A percentile compares a stretch with the other conserved stretches of the same genome.
These are phyloP conservation scores for Aphidius gifuensis DNA, from an alignment of 1,140 invertebrate genomes.

Conservation along the genomic window DNA sequence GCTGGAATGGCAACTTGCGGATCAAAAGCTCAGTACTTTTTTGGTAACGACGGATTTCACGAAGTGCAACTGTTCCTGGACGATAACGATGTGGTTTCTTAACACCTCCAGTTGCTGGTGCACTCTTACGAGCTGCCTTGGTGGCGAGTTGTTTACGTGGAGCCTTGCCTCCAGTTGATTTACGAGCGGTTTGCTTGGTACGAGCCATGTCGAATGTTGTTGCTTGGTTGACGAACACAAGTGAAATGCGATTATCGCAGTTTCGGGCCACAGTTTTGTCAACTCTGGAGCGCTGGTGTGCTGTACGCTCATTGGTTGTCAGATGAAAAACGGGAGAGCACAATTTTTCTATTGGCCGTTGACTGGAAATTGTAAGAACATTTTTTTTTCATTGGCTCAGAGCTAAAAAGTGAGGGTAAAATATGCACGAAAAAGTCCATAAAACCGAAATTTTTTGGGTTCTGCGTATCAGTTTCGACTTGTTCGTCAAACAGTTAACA, in stretches of 20 bases:
- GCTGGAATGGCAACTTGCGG: slow-evolving; percentile 6
- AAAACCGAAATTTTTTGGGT: no score
- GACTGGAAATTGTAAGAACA: no score
- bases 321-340: no score
- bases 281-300: no score
- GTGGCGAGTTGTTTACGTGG: neutral
- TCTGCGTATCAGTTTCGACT: no score
- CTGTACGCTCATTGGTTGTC: no score
- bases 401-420: neutral
- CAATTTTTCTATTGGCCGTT: no score
- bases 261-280: no score
- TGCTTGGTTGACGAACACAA: no score
- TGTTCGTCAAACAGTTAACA: neutral
- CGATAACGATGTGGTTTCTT: slow-evolving; percentile 1
- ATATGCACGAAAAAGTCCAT: neutral
- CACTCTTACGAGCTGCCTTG: slow-evolving; percentile 9
- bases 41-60: slow-evolving; percentile 8
- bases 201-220: neutral
- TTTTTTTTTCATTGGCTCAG: no score
- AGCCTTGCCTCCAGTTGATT: neutral
- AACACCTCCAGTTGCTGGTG: slow-evolving; percentile 2
- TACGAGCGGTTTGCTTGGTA: slow-evolving; percentile 5
- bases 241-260: no score
- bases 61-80: neutral
- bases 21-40: slow-evolving; percentile 3